Conservation (phyloP, 2,888 invertebrate genomes). For the Saturnia japonica region DNA sequence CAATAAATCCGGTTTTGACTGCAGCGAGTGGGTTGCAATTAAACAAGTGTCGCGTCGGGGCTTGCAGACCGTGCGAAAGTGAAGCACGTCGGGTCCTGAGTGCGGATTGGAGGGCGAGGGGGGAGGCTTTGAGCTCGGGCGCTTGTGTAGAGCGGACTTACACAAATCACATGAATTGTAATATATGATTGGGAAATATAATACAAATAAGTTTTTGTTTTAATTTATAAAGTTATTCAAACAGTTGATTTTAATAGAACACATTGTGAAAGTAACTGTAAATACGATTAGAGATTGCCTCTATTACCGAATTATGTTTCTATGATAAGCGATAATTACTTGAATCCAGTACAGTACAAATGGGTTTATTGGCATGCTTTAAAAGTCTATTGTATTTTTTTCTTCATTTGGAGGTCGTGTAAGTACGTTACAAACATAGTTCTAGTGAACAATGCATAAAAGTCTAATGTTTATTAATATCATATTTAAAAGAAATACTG, state of each 20-base stretch:
- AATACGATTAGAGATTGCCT: background rate
- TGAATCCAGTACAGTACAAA: too few relatives aligned
- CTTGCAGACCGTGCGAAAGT: constrained; percentile 78
- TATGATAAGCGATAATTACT: background rate
- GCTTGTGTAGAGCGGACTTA: background rate
- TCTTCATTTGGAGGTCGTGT: background rate
- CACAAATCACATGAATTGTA: background rate
- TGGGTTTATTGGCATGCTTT: background rate
- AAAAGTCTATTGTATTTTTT: background rate
- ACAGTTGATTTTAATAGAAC: background rate
- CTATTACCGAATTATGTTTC: background rate
- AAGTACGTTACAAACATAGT: background rate
- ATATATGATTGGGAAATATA: background rate
- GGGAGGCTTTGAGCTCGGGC: constrained; percentile 26
- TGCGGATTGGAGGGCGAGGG: constrained; percentile 35
- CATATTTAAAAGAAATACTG: too few relatives aligned
- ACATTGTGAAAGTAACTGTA: background rate
- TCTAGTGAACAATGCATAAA: too few relatives aligned
- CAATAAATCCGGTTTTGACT: constrained; percentile 78
- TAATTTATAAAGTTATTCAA: background rate
- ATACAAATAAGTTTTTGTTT: background rate
- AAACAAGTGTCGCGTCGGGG: constrained; percentile 78
- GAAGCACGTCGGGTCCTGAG: constrained; percentile 54
- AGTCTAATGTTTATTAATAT: too few relatives aligned
- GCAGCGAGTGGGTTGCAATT: constrained; percentile 75